Percentiles rank a stretch among this genome's conserved stretches.
These are phyloP conservation scores for Megalurothrips usitatus DNA, from an alignment of 2,888 invertebrate species.

Conservation along the genomic window DNA sequence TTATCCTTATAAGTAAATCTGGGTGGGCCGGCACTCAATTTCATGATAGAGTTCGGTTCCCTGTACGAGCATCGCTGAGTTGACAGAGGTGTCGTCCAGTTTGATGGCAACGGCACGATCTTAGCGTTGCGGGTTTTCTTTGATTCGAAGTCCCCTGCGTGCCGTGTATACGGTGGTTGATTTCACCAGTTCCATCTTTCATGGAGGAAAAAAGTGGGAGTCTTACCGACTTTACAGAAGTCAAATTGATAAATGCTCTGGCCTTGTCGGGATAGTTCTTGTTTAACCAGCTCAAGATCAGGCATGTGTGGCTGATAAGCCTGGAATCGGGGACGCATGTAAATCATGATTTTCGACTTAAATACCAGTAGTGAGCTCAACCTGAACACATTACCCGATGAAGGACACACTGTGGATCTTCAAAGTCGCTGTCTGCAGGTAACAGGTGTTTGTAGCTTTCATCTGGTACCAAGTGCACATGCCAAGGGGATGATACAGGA, in stretches of 20 bases:
- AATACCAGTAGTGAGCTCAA: neutral
- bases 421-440: neutral
- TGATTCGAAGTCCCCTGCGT: neutral
- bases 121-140: neutral
- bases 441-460: neutral
- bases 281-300: neutral
- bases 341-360: neutral
- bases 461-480: neutral
- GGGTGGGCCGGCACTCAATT: neutral
- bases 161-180: neutral
- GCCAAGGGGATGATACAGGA: neutral
- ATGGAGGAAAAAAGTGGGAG: neutral
- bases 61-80: constrained; percentile 11
- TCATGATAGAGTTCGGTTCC: neutral
- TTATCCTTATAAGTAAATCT: neutral
- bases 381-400: neutral
- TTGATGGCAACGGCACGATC: neutral
- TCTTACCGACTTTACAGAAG: neutral
- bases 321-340: neutral
- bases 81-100: neutral
- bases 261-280: neutral
- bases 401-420: neutral
- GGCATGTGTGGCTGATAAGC: neutral
- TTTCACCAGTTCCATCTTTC: neutral
- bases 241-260: neutral